These are phyloP conservation scores for Ornithorhynchus anatinus DNA, from an alignment of 2,113 vertebrate species.

Conservation along the genomic window DNA sequence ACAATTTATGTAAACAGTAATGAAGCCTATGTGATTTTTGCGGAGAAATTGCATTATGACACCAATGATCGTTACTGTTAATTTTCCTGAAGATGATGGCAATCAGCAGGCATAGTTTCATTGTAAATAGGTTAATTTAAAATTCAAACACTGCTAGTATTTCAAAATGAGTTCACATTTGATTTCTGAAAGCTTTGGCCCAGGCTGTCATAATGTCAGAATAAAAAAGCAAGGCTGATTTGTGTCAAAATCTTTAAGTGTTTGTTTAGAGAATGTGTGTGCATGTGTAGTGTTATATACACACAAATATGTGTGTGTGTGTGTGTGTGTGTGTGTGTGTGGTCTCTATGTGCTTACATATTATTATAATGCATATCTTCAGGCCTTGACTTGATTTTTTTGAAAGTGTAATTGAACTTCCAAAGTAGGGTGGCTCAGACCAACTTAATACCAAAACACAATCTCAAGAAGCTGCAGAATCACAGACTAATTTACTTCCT, in stretches of 20 bases:
- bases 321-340: too few species aligned
- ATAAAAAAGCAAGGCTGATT: slow-evolving; percentile 35
- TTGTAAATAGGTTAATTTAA: slow-evolving; percentile 86
- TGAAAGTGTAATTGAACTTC: background rate
- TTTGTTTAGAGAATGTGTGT: background rate
- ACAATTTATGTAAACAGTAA: slow-evolving; percentile 87
- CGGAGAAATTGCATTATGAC: slow-evolving; percentile 81
- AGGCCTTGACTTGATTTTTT: background rate
- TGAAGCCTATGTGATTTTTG: slow-evolving; percentile 82
- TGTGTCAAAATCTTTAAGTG: slow-evolving; percentile 31
- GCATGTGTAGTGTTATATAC: background rate
- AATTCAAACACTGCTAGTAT: slow-evolving; percentile 80
- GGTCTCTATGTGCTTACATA: too few species aligned
- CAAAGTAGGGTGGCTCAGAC: background rate
- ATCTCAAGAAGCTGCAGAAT: background rate
- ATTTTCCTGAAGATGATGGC: slow-evolving; percentile 84
- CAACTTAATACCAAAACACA: background rate
- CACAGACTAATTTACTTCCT: background rate
- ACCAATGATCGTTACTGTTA: slow-evolving; percentile 83
- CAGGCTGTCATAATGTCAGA: slow-evolving; percentile 61
- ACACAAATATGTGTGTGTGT: background rate
- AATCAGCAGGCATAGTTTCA: slow-evolving; percentile 82
- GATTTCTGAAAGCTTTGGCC: slow-evolving; percentile 74
- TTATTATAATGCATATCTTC: background rate
- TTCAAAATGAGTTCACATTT: slow-evolving; percentile 80